A percentile compares a stretch with the other conserved stretches of the same genome.
Conservation (phyloP, 2,888 invertebrate genomes). For the Hoplodrina blanda region DNA sequence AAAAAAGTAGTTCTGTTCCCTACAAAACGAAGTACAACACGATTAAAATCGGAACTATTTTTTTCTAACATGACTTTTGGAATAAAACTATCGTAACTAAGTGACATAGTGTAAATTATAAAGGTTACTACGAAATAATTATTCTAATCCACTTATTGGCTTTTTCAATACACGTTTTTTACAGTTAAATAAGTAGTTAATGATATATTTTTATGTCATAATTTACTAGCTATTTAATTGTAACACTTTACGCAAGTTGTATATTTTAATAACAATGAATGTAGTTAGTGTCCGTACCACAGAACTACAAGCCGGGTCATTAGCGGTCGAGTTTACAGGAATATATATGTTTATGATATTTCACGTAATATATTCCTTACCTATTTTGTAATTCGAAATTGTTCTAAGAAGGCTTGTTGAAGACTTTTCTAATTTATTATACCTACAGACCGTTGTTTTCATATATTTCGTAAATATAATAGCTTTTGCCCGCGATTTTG, state of each 20-base stretch:
- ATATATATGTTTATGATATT: constrained; percentile 43
- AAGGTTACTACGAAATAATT: too few species aligned
- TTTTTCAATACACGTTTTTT: neutral
- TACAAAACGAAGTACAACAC: too few species aligned
- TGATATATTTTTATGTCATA: neutral
- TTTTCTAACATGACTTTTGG: too few species aligned
- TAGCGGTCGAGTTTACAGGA: constrained; percentile 34
- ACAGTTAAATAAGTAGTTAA: too few species aligned
- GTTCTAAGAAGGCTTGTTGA: constrained; percentile 1
- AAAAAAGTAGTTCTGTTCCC: too few species aligned
- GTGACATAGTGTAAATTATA: too few species aligned
- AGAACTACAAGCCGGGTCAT: constrained; percentile 26
- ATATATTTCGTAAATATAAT: constrained; percentile 5
- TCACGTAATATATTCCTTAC: constrained; percentile 16
- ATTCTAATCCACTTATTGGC: neutral
- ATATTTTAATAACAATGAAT: constrained; percentile 28
- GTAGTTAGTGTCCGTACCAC: constrained; percentile 16
- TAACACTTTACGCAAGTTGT: neutral
- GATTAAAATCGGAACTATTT: too few species aligned
- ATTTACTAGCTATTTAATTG: neutral
- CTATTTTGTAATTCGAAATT: constrained; percentile 31
- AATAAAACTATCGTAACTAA: too few species aligned
- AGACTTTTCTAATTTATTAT: constrained; percentile 16
- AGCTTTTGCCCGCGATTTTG: too few species aligned
- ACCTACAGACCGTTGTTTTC: constrained; percentile 5